Evolutionary conservation across 2,888 invertebrate species (phyloP).

Genomic region (Drosophila phalerata): DNA sequence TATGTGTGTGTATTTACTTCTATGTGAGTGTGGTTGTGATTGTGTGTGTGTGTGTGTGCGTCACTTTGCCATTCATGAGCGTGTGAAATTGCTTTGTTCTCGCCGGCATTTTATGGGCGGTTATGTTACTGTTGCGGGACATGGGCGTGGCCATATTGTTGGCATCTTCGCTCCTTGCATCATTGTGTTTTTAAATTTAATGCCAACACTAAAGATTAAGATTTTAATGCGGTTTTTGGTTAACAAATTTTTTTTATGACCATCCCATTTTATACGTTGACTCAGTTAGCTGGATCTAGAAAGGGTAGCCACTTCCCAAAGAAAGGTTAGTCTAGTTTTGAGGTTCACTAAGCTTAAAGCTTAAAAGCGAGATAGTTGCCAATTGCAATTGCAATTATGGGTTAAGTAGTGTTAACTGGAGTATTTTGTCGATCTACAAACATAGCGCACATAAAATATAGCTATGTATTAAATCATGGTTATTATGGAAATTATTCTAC

Average conservation of each 20-base stretch:
- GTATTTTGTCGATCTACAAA: background rate
- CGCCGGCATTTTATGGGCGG: constrained; percentile 50
- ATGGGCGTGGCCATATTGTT: constrained; percentile 36
- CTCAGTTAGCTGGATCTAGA: background rate
- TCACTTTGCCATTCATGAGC: constrained; percentile 57
- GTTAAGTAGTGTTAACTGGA: background rate
- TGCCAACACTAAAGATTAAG: constrained; percentile 79
- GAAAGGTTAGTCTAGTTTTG: background rate
- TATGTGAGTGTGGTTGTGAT: constrained; percentile 22
- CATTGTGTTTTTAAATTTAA: constrained; percentile 64
- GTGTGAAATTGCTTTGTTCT: constrained; percentile 76
- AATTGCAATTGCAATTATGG: constrained; percentile 5
- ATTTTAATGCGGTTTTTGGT: constrained; percentile 67
- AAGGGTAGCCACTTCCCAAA: no score
- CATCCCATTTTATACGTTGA: background rate
- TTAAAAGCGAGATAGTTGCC: background rate
- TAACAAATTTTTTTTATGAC: constrained; percentile 66
- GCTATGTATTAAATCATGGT: background rate
- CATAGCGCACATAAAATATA: background rate
- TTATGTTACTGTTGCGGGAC: constrained; percentile 24
- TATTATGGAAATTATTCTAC: background rate
- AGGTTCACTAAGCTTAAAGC: background rate
- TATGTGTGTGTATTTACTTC: constrained; percentile 18
- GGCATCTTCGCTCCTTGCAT: constrained; percentile 18
- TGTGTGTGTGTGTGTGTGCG: constrained; percentile 22